A percentile compares a stretch with the other conserved stretches of the same genome.
Evolutionary conservation across 2,888 invertebrate genomes (phyloP).

Genomic region (Druceiella hillmani): DNA sequence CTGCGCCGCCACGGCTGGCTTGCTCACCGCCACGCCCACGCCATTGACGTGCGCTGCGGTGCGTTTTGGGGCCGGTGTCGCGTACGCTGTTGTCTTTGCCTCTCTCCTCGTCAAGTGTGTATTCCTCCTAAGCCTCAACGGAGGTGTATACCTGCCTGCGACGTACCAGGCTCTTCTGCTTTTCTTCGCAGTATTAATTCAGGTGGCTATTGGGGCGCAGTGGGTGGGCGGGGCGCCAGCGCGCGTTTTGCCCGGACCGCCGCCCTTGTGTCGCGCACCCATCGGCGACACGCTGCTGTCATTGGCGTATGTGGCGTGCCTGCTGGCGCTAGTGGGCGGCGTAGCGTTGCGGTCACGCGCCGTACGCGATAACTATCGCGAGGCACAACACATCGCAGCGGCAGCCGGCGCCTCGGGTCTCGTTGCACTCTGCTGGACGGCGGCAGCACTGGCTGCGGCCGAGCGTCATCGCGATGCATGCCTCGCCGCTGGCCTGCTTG

Average conservation of each 20-base stretch:
- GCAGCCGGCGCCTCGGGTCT: conserved; percentile 83
- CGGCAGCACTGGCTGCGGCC: conserved; percentile 73
- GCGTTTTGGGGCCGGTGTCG: conserved; percentile 75
- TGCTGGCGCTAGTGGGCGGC: conserved; percentile 79
- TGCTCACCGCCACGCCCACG: conserved; percentile 73
- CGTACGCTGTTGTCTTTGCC: conserved; percentile 83
- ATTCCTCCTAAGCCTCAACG: conserved; percentile 85
- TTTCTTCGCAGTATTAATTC: conserved; percentile 86
- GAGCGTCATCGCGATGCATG: conserved; percentile 82
- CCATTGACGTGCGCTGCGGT: conserved; percentile 76
- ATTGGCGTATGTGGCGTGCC: conserved; percentile 76
- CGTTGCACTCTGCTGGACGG: conserved; percentile 80
- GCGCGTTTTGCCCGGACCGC: conserved; percentile 31
- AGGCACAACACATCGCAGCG: conserved; percentile 87
- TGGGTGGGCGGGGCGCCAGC: conserved; percentile 82
- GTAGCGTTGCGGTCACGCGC: conserved; percentile 81
- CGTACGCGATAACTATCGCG: conserved; percentile 89
- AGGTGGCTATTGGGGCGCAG: conserved; percentile 78
- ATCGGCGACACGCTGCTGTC: conserved; percentile 71
- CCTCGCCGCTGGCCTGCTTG: conserved; percentile 82
- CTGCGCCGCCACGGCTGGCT: conserved; percentile 73
- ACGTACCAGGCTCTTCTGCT: conserved; percentile 87
- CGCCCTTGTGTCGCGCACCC: conserved; percentile 57
- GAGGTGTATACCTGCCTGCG: conserved; percentile 87
- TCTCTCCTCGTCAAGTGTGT: conserved; percentile 91